These are phyloP conservation scores for Vollenhovia emeryi DNA, from an alignment of 1,140 invertebrate species.

Conservation along the genomic window DNA sequence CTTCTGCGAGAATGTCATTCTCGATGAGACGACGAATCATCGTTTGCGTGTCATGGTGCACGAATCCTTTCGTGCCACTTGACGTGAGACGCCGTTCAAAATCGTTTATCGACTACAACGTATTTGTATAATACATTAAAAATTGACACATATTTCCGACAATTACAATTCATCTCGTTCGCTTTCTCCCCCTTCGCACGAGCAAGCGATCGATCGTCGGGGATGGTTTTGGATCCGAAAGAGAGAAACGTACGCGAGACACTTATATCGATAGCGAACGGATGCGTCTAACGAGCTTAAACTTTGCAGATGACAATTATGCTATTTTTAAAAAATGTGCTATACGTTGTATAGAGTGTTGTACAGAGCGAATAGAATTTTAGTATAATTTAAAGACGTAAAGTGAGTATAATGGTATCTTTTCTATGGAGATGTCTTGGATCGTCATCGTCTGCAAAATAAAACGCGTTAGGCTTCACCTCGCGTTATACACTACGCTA, in stretches of 20 bases:
- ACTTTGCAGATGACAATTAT: slow-evolving; percentile 16
- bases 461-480: not conserved
- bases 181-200: slow-evolving; percentile 43
- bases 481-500: not conserved
- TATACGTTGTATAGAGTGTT: too few species aligned
- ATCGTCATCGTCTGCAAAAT: slow-evolving; percentile 4
- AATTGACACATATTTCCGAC: slow-evolving; percentile 82
- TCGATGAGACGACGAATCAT: slow-evolving; percentile 18
- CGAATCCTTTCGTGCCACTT: slow-evolving; percentile 42
- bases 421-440: not conserved
- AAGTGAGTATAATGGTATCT: not conserved
- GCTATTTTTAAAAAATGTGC: not conserved
- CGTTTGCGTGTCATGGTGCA: slow-evolving; percentile 34
- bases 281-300: not conserved
- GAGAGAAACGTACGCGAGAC: slow-evolving; percentile 58
- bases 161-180: slow-evolving; percentile 54
- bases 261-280: slow-evolving; percentile 27
- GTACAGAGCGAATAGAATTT: not conserved
- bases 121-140: slow-evolving; percentile 81
- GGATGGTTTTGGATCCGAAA: slow-evolving; percentile 65
- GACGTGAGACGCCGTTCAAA: slow-evolving; percentile 52
- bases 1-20: slow-evolving; percentile 17
- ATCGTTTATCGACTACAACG: slow-evolving; percentile 77
- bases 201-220: slow-evolving; percentile 34
- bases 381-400: not conserved